Evolutionary conservation across 2,797 vertebrate genomes (phyloP).

Genomic region (Malurus leucopterus): DNA sequence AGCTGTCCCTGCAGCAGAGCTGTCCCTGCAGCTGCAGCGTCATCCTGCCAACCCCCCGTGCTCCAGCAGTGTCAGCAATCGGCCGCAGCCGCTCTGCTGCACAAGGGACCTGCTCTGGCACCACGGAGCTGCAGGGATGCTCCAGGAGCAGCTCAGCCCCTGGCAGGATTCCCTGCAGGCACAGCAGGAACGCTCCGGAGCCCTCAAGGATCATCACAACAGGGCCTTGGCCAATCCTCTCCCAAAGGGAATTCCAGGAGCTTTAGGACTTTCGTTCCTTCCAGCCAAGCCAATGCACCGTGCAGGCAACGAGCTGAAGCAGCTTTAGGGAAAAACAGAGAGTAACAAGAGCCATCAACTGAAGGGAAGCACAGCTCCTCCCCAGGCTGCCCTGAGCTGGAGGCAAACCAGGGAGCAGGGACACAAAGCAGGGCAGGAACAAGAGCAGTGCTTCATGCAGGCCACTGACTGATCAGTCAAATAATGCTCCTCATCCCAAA

Average conservation of each 20-base stretch:
- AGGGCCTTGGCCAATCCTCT: background rate
- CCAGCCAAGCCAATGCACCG: background rate
- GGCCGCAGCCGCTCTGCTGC: background rate
- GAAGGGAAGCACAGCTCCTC: fast-evolving
- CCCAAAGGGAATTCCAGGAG: background rate
- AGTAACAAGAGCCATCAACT: fast-evolving
- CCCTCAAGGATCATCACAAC: background rate
- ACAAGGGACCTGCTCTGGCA: background rate
- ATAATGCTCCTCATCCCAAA: fast-evolving
- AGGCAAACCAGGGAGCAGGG: fast-evolving
- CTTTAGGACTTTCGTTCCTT: background rate
- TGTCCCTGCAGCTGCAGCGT: background rate
- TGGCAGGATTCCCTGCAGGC: background rate
- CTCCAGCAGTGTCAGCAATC: background rate
- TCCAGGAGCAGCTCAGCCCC: background rate
- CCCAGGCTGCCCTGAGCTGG: background rate
- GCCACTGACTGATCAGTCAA: fast-evolving
- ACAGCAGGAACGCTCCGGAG: fast-evolving
- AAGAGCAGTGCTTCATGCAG: fast-evolving
- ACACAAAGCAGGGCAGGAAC: background rate
- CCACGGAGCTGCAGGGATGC: background rate
- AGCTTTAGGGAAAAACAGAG: background rate
- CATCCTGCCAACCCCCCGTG: background rate
- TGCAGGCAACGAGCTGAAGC: fast-evolving
- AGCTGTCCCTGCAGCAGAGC: background rate